phyloP scores from a whole-genome alignment of 2,797 vertebrate species.

The Gobionotothen gibberifrons region DNA sequence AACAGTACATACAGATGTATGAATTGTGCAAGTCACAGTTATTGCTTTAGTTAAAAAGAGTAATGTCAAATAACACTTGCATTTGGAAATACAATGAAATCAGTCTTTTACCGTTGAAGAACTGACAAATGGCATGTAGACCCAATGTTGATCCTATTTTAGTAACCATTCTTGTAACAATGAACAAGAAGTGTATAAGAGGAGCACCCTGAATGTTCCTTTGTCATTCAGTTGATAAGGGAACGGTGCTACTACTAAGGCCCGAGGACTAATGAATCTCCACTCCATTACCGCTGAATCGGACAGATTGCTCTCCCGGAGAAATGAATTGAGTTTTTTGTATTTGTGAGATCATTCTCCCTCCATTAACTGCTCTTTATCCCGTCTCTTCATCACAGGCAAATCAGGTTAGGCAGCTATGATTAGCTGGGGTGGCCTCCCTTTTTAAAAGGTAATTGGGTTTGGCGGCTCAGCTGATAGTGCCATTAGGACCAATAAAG shows the following conservation, averaged over 20 bases:
- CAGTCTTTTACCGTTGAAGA: constrained; percentile 9
- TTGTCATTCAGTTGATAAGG: constrained; percentile 86
- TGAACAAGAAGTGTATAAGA: constrained; percentile 53
- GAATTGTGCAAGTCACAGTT: neutral
- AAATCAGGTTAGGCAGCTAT: constrained; percentile 90
- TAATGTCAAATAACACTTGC: neutral
- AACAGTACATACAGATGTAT: constrained; percentile 7
- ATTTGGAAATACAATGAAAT: neutral
- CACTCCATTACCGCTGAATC: constrained; percentile 90
- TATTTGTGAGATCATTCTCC: constrained; percentile 92
- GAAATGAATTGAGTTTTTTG: constrained; percentile 94
- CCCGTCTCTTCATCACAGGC: constrained; percentile 90
- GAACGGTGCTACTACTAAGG: constrained; percentile 81
- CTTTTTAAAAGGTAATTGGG: constrained; percentile 90
- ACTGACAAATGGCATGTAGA: neutral
- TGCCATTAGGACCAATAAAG: constrained; percentile 91
- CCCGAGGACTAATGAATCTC: constrained; percentile 90
- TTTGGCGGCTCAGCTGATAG: constrained; percentile 91
- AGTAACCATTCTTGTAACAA: constrained; percentile 1
- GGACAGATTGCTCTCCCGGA: constrained; percentile 90
- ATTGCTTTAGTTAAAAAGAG: constrained; percentile 3
- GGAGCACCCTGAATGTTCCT: constrained; percentile 64
- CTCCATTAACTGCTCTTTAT: constrained; percentile 93
- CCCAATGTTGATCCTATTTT: neutral
- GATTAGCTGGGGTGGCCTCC: constrained; percentile 90